Base-by-base conservation (phyloP, 1,140 invertebrate species). In the Macrobrachium nipponense region DNA sequence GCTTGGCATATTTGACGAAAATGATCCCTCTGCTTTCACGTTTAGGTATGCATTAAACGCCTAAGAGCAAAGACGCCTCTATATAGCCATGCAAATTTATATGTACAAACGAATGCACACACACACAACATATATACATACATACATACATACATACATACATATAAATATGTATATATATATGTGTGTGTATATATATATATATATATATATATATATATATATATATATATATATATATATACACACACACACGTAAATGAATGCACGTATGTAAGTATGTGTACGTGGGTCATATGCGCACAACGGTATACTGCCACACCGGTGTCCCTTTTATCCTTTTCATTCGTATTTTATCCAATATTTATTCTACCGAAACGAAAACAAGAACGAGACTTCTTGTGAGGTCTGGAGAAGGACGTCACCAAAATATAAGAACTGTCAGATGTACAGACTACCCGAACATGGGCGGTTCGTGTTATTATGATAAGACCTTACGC, bases 181-280 rank as follows among this genome's bases (percentile, higher is more conserved):
- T 77, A 77, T 77, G 23, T 77, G 61, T 77, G 23, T 77, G 61
- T 77, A 60, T 77, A 77, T 77, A 60, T 77, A 61, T 61, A 20
- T 20, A 77, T 59, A 36, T 36, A 36, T 36, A 36, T 36, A 36
- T 36, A 36, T 4, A 4, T 44, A 73, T 44, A 43, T 43, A 73
- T 73, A 73, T 12, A 8, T 73, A 8, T 5, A 8, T 73, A 14
- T 15, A 12, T 44, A 17, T 15, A n/a, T 12, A 43, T 15, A 15
- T 15, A 73, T 15, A 43, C 27, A 73, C 5, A 73, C 14, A 27
- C 27, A 73, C 14, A 43, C 36, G 15, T 73, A 44, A 20, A 76
- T 58, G 18, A 11, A 76, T 76, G 23, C 20, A 58, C 18, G 18
- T 58, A 2, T 20, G 18, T 14, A 58, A 18, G 15, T 20, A 15